These are phyloP conservation scores for Apamea anceps DNA, from an alignment of 2,888 invertebrate species.

Conservation along the genomic window DNA sequence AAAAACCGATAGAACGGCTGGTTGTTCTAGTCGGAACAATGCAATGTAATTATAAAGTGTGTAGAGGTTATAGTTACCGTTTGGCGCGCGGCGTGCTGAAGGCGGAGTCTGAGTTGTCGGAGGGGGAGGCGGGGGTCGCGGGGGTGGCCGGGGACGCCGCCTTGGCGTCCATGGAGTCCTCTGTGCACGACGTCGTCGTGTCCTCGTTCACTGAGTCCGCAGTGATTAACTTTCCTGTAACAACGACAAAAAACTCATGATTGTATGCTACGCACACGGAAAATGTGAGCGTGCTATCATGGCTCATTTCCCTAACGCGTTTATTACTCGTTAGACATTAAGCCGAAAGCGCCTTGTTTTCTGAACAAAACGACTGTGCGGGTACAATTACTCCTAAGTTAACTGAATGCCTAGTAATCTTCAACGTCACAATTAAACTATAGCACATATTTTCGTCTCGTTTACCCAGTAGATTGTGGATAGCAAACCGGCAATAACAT, in stretches of 20 bases:
- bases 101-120: slow-evolving; percentile 88
- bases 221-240: slow-evolving; percentile 83
- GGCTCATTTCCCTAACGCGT: slow-evolving; percentile 36
- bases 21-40: slow-evolving; percentile 38
- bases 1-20: slow-evolving; percentile 42
- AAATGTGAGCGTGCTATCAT: slow-evolving; percentile 21
- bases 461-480: slow-evolving; percentile 44
- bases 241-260: slow-evolving; percentile 33
- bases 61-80: slow-evolving; percentile 75
- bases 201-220: slow-evolving; percentile 92
- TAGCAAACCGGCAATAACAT: slow-evolving; percentile 48
- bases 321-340: slow-evolving; percentile 24
- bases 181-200: slow-evolving; percentile 93
- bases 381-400: slow-evolving; percentile 12
- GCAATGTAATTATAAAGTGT: slow-evolving; percentile 39
- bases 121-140: slow-evolving; percentile 85
- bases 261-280: slow-evolving; percentile 14
- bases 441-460: slow-evolving; percentile 41
- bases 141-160: slow-evolving; percentile 83
- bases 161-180: slow-evolving; percentile 93
- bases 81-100: slow-evolving; percentile 89
- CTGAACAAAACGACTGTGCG: not conserved
- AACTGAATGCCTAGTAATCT: slow-evolving; percentile 25
- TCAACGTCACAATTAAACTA: slow-evolving; percentile 42
- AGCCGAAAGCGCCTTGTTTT: not conserved